A percentile compares a stretch with the other conserved stretches of the same genome.
Evolutionary conservation across 2,888 invertebrate genomes (phyloP).

Genomic region (Meiosimyza platycephala): DNA sequence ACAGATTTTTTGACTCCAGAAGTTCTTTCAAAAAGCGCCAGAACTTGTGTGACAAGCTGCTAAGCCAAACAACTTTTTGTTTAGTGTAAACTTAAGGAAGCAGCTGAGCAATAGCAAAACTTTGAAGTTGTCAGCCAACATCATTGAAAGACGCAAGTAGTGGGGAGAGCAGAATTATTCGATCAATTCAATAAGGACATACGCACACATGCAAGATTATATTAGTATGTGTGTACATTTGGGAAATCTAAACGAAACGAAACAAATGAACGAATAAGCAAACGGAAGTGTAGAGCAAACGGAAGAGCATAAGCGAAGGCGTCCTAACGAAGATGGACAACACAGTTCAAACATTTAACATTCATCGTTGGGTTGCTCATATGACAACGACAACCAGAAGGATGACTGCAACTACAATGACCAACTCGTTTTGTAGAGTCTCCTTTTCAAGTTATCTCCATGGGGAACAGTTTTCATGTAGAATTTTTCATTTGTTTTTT

Average conservation of each 20-base stretch:
- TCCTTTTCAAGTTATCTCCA: slow-evolving; percentile 13
- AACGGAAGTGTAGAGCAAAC: slow-evolving; percentile 16
- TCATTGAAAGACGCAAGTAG: not conserved
- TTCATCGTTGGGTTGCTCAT: slow-evolving; percentile 7
- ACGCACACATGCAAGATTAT: not conserved
- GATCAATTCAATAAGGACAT: slow-evolving; percentile 4
- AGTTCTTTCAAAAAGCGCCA: too few species aligned
- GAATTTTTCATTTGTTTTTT: not conserved
- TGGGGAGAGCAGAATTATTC: not conserved
- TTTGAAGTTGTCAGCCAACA: too few species aligned
- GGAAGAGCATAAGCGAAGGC: slow-evolving; percentile 8
- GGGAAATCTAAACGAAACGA: slow-evolving; percentile 24
- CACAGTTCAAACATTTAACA: slow-evolving; percentile 26
- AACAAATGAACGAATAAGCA: slow-evolving; percentile 5
- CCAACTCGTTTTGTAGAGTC: not conserved
- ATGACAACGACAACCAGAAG: not conserved
- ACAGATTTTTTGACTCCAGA: too few species aligned
- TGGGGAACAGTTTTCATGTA: too few species aligned
- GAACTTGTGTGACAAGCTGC: too few species aligned
- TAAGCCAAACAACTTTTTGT: too few species aligned
- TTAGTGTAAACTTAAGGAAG: too few species aligned
- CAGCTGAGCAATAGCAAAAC: too few species aligned
- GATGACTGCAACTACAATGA: too few species aligned
- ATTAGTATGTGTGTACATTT: not conserved
- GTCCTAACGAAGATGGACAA: slow-evolving; percentile 33